Evolutionary conservation across 2,888 invertebrate genomes (phyloP).

Genomic region (Megalurothrips usitatus): DNA sequence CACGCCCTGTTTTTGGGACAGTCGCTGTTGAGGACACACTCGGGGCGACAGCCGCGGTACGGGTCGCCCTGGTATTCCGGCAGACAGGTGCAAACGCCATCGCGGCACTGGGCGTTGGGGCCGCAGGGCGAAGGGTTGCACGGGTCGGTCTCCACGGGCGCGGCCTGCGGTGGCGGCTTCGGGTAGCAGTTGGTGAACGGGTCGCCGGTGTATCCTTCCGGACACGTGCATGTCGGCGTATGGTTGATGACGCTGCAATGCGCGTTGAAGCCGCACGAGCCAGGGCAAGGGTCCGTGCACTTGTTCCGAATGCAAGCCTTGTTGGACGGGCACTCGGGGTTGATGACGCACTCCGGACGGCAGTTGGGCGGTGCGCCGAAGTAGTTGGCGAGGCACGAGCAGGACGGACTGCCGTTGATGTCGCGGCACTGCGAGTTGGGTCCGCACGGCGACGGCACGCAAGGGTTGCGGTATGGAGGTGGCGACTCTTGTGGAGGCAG

Average conservation of each 20-base stretch:
- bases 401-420: constrained; percentile 59
- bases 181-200: constrained; percentile 59
- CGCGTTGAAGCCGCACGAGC: constrained; percentile 64
- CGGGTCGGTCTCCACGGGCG: constrained; percentile 45
- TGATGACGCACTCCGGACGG: constrained; percentile 65
- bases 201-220: constrained; percentile 66
- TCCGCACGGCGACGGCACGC: constrained; percentile 54
- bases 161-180: constrained; percentile 41
- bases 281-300: constrained; percentile 75
- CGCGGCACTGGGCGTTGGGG: constrained; percentile 64
- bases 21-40: constrained; percentile 62
- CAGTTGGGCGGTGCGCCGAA: constrained; percentile 69
- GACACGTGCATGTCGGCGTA: constrained; percentile 68
- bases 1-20: constrained; percentile 53
- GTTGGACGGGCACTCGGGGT: constrained; percentile 65
- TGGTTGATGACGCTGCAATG: constrained; percentile 64
- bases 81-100: constrained; percentile 67
- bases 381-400: constrained; percentile 60
- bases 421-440: constrained; percentile 58
- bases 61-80: constrained; percentile 73
- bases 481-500: constrained; percentile 37
- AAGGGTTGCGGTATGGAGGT: constrained; percentile 39
- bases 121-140: constrained; percentile 60
- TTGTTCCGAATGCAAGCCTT: constrained; percentile 69
- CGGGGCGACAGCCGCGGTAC: constrained; percentile 66